Conservation (phyloP, 2,888 invertebrate genomes). For the Hetaerina titia region DNA sequence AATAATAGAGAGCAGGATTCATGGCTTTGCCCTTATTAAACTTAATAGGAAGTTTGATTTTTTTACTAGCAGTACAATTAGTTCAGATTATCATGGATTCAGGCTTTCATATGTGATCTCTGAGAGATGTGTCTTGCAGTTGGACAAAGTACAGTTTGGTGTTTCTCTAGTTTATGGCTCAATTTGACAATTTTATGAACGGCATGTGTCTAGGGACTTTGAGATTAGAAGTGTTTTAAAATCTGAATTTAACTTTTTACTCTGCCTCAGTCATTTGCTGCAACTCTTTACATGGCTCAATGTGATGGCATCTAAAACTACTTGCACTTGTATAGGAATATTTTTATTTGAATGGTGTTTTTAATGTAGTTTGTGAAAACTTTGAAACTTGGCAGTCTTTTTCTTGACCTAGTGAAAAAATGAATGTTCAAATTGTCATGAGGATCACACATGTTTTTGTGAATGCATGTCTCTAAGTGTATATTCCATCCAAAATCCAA, state of each 20-base stretch:
- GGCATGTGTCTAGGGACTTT: neutral
- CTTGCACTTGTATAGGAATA: neutral
- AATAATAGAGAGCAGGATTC: too few species aligned
- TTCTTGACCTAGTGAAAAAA: neutral
- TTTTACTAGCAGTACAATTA: too few species aligned
- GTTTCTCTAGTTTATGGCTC: neutral
- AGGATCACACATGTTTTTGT: neutral
- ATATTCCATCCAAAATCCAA: slow-evolving; percentile 49
- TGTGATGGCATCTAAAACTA: slow-evolving; percentile 30
- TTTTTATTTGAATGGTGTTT: neutral
- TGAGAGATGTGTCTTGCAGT: neutral
- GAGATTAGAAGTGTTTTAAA: neutral
- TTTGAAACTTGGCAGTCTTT: neutral
- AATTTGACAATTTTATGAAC: neutral
- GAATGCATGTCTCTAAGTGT: slow-evolving; percentile 20
- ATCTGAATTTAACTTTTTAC: neutral
- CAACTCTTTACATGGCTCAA: neutral
- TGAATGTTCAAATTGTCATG: neutral
- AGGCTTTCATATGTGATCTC: too few species aligned
- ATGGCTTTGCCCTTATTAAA: too few species aligned
- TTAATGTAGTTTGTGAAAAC: neutral
- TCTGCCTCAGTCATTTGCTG: neutral
- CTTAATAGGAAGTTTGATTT: too few species aligned
- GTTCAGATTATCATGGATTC: too few species aligned
- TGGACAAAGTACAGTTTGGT: neutral